Base-by-base conservation (phyloP, 53 echinoderm and acorn worm genomes). In the Luidia sarsii region DNA sequence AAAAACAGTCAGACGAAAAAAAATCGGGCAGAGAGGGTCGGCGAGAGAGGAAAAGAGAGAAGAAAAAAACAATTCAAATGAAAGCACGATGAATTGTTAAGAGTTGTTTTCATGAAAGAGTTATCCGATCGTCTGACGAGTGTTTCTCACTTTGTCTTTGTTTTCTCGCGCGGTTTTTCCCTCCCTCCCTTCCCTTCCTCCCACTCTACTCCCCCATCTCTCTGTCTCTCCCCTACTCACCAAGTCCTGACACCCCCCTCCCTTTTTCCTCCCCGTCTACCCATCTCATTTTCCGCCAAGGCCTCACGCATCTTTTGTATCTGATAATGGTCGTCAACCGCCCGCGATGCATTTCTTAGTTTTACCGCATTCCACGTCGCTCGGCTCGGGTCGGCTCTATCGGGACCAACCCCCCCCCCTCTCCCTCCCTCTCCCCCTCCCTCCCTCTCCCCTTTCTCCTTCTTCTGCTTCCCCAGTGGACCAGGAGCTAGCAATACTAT, bases 401-500 rank as follows among this genome's bases (percentile, higher is more conserved):
- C n/a, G n/a, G n/a, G n/a, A n/a, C n/a, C n/a, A n/a, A n/a, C n/a
- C n/a, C n/a, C n/a, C n/a, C n/a, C n/a, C n/a, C n/a, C n/a, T n/a
- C n/a, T n/a, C n/a, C n/a, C n/a, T n/a, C n/a, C n/a, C n/a, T n/a
- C n/a, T n/a, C n/a, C n/a, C n/a, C n/a, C n/a, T n/a, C n/a, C n/a
- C n/a, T n/a, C n/a, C n/a, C n/a, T n/a, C n/a, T n/a, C n/a, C n/a
- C n/a, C n/a, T n/a, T n/a, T n/a, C n/a, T n/a, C n/a, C n/a, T n/a
- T n/a, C n/a, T n/a, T n/a, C n/a, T n/a, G n/a, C n/a, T n/a, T n/a
- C n/a, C n/a, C n/a, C n/a, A n/a, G n/a, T n/a, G n/a, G n/a, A n/a
- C n/a, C n/a, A n/a, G 77, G 45, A 60, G 61, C 41, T 43, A 32
- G 77, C 77, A 77, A 77, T 61, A 77, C 77, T 77, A 77, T 77